Conservation (phyloP, 2,888 invertebrate species). For the Cryptocephalus primarius region DNA sequence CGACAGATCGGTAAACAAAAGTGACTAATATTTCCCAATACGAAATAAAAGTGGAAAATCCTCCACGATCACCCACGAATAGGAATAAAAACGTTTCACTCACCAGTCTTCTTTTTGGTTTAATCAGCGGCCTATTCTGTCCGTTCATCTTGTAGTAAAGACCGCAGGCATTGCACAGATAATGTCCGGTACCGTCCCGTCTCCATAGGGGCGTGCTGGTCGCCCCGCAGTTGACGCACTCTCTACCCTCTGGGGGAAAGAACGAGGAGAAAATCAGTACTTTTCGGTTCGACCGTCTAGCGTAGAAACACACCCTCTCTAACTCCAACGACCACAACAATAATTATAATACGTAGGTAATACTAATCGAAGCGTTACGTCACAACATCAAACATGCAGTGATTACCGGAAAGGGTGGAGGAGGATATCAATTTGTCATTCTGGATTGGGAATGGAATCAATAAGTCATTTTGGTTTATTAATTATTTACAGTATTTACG, state of each 20-base stretch:
- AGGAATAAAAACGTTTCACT: constrained; percentile 41
- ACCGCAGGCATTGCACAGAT: constrained; percentile 98
- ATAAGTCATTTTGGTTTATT: neutral
- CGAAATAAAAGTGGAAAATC: no score
- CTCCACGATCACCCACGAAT: neutral
- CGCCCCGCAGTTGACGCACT: constrained; percentile 99
- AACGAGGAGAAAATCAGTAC: constrained; percentile 10
- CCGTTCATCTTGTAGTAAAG: constrained; percentile 99
- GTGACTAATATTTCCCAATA: no score
- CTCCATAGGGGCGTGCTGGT: constrained; percentile 96
- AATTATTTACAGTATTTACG: no score
- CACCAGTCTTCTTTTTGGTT: constrained; percentile 99
- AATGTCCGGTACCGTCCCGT: constrained; percentile 95
- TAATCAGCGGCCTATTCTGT: constrained; percentile 95
- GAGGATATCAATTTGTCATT: constrained; percentile 14
- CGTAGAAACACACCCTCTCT: neutral
- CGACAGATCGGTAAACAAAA: no score
- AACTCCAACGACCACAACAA: neutral
- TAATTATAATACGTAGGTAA: constrained; percentile 2
- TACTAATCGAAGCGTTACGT: neutral
- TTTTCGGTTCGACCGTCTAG: neutral
- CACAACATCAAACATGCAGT: constrained; percentile 13
- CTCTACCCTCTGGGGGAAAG: constrained; percentile 71
- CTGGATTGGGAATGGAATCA: constrained; percentile 8
- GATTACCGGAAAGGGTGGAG: constrained; percentile 11